These are phyloP conservation scores for Oppia nitens DNA, from an alignment of 1,140 invertebrate genomes.

Conservation along the genomic window DNA sequence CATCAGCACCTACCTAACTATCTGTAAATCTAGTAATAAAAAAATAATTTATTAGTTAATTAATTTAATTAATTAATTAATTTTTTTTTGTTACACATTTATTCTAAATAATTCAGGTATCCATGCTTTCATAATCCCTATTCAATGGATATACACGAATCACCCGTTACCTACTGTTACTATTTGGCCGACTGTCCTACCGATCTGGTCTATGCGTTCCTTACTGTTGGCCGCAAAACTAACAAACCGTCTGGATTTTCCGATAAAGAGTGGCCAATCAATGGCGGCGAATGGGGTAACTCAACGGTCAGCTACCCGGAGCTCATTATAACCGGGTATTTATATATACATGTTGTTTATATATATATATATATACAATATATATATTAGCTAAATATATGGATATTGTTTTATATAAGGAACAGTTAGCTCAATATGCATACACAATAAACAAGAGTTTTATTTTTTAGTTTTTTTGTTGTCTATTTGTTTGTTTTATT, in stretches of 20 bases:
- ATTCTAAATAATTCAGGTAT: conserved; percentile 39
- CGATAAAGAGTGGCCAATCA: conserved; percentile 86
- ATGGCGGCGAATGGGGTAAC: conserved; percentile 80
- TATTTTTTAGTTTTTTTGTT: no score
- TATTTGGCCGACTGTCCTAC: conserved; percentile 94
- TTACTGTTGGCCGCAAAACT: conserved; percentile 58
- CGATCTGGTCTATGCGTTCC: conserved; percentile 85
- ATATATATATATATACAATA: no score
- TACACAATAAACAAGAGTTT: no score
- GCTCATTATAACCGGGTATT: conserved; percentile 83
- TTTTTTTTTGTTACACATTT: conserved; percentile 2
- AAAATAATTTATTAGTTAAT: conserved; percentile 5
- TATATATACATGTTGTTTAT: no score
- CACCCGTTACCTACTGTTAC: conserved; percentile 81
- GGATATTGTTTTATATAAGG: no score
- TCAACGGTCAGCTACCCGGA: conserved; percentile 87
- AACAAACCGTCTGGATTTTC: conserved; percentile 27
- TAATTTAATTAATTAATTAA: background rate
- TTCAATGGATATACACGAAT: conserved; percentile 91
- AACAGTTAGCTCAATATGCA: no score
- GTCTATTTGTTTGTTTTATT: no score
- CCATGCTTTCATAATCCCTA: conserved; percentile 98
- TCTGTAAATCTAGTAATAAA: background rate
- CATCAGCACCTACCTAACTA: no score
- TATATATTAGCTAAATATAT: no score